These are phyloP conservation scores for Synergus itoensis DNA, from an alignment of 2,888 invertebrate genomes.

Conservation along the genomic window DNA sequence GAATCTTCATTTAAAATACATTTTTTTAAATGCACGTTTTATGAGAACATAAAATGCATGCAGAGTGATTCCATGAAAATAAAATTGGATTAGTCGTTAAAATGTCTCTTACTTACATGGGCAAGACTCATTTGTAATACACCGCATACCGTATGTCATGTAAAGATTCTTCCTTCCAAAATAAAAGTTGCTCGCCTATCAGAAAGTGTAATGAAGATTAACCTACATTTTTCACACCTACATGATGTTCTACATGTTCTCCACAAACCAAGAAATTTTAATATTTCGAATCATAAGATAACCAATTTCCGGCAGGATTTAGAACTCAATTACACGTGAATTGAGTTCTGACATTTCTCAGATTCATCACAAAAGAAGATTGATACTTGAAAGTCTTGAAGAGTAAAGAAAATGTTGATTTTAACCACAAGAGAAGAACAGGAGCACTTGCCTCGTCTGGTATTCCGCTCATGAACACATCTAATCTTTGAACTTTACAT, in stretches of 20 bases:
- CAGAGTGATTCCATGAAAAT: background rate
- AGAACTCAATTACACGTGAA: background rate
- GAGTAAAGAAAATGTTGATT: background rate
- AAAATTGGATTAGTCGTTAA: background rate
- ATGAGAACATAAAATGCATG: background rate
- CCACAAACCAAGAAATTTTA: background rate
- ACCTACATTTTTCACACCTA: slow-evolving; percentile 28
- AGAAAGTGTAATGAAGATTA: background rate
- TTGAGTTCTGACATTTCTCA: background rate
- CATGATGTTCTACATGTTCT: slow-evolving; percentile 1
- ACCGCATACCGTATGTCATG: slow-evolving; percentile 11
- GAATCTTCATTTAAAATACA: background rate
- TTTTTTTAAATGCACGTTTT: background rate
- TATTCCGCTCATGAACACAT: slow-evolving; percentile 17
- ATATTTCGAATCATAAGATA: background rate
- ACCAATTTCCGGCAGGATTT: background rate
- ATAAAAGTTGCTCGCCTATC: slow-evolving; percentile 7
- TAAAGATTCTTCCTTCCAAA: slow-evolving; percentile 6
- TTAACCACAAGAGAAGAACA: background rate
- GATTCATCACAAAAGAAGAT: slow-evolving; percentile 15
- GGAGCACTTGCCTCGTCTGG: background rate
- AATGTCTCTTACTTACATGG: background rate
- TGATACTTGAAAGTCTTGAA: background rate
- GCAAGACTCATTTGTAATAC: background rate
- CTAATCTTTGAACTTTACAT: slow-evolving; percentile 19